Evolutionary conservation across 2,888 invertebrate species (phyloP).

Genomic region (Apomyelois bistriatella): DNA sequence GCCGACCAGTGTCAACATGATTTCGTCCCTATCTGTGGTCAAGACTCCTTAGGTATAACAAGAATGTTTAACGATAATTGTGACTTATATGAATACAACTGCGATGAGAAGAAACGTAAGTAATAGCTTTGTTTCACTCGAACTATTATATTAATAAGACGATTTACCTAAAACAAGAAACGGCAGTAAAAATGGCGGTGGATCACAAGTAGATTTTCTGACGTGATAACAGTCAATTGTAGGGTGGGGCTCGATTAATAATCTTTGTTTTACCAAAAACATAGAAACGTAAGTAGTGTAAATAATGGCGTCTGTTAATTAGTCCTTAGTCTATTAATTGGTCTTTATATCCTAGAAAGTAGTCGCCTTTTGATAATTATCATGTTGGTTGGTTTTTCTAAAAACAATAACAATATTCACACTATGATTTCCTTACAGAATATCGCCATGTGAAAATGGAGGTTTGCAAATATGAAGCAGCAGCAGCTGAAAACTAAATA

Average conservation of each 20-base stretch:
- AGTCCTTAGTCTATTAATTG: no score
- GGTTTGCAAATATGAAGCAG: constrained; percentile 59
- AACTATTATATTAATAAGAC: no score
- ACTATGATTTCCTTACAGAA: constrained; percentile 45
- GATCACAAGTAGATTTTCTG: no score
- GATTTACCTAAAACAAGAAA: no score
- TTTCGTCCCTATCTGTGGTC: constrained; percentile 66
- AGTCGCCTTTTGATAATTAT: no score
- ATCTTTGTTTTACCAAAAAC: no score
- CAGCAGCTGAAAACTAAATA: constrained; percentile 40
- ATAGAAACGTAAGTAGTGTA: no score
- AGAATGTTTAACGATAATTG: constrained; percentile 69
- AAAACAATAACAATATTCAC: not conserved
- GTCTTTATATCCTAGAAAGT: no score
- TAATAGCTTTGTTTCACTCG: not conserved
- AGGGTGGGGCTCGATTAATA: no score
- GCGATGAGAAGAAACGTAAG: constrained; percentile 71
- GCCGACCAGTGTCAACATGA: constrained; percentile 69
- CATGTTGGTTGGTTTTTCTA: not conserved
- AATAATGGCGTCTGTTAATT: no score
- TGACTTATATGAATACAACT: constrained; percentile 68
- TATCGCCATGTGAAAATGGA: constrained; percentile 62
- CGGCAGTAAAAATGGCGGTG: no score
- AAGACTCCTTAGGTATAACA: constrained; percentile 66
- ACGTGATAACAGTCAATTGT: no score